Conservation (phyloP, 2,888 invertebrate species). For the Phyllotreta cruciferae region DNA sequence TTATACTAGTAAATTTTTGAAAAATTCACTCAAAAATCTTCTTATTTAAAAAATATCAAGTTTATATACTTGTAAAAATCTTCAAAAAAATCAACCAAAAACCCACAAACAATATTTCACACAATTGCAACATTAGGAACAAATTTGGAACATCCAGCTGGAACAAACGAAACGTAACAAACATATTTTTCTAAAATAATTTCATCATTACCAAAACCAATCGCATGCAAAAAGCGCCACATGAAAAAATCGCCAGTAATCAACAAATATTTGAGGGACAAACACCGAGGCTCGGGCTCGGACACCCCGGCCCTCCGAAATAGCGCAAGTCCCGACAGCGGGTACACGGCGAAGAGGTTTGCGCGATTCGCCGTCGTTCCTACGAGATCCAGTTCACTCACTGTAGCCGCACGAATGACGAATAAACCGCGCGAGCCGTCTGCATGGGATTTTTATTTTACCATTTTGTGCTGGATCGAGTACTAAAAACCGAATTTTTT, state of each 20-base stretch:
- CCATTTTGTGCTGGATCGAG: constrained; percentile 1
- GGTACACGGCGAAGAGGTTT: constrained; percentile 20
- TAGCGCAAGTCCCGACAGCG: constrained; percentile 33
- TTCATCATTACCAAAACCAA: background rate
- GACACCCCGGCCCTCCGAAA: constrained; percentile 14
- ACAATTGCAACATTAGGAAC: no score
- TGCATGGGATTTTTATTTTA: constrained; percentile 8
- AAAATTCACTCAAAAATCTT: no score
- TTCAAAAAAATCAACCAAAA: no score
- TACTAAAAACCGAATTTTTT: background rate
- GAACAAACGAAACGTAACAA: background rate
- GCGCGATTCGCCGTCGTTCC: constrained; percentile 29
- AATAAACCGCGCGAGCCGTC: constrained; percentile 20
- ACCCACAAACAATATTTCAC: no score
- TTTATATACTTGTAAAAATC: no score
- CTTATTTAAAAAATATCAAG: no score
- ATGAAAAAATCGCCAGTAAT: constrained; percentile 15
- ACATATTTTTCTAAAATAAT: no score
- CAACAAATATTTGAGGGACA: constrained; percentile 39
- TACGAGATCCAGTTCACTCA: constrained; percentile 23
- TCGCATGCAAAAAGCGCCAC: constrained; percentile 8
- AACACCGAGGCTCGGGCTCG: constrained; percentile 24
- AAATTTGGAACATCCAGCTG: no score
- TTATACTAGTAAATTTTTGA: no score
- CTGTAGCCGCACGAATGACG: constrained; percentile 23